These are phyloP conservation scores for Lordiphosa stackelbergi DNA, from an alignment of 1,140 invertebrate genomes.

Conservation along the genomic window DNA sequence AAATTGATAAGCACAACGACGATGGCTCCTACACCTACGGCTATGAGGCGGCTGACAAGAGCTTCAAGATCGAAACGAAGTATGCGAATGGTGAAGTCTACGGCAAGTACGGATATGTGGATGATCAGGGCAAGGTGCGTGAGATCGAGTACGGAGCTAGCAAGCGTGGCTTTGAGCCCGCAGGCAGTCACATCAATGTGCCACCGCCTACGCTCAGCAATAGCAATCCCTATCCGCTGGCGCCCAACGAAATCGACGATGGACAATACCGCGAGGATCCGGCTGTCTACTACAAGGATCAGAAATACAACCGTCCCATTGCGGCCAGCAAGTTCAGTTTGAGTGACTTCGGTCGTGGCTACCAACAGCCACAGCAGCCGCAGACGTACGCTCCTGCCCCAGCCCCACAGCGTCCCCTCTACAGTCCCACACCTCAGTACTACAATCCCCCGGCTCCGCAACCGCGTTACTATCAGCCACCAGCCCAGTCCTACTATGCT, in stretches of 20 bases:
- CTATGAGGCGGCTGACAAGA: slow-evolving; percentile 93
- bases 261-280: slow-evolving; percentile 90
- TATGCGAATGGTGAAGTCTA: slow-evolving; percentile 88
- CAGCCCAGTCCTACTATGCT: slow-evolving; percentile 51
- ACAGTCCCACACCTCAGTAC: slow-evolving; percentile 63
- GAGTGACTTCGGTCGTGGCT: slow-evolving; percentile 49
- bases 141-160: slow-evolving; percentile 93
- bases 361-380: slow-evolving; percentile 45
- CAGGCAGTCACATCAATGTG: slow-evolving; percentile 87
- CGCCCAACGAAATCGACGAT: slow-evolving; percentile 85
- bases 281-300: slow-evolving; percentile 85
- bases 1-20: slow-evolving; percentile 91
- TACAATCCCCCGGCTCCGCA: slow-evolving; percentile 61
- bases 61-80: slow-evolving; percentile 94
- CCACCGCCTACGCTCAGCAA: slow-evolving; percentile 83
- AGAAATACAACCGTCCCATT: slow-evolving; percentile 81
- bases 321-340: slow-evolving; percentile 69
- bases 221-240: slow-evolving; percentile 79
- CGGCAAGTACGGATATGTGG: slow-evolving; percentile 84
- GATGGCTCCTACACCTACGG: slow-evolving; percentile 92
- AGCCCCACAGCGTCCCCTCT: slow-evolving; percentile 61
- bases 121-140: slow-evolving; percentile 86
- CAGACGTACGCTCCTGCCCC: slow-evolving; percentile 45
- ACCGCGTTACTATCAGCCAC: slow-evolving; percentile 74
- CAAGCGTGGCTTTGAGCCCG: slow-evolving; percentile 90